These are phyloP conservation scores for Dolichallabes microphthalmus DNA, from an alignment of 2,113 vertebrate genomes.

Conservation along the genomic window DNA sequence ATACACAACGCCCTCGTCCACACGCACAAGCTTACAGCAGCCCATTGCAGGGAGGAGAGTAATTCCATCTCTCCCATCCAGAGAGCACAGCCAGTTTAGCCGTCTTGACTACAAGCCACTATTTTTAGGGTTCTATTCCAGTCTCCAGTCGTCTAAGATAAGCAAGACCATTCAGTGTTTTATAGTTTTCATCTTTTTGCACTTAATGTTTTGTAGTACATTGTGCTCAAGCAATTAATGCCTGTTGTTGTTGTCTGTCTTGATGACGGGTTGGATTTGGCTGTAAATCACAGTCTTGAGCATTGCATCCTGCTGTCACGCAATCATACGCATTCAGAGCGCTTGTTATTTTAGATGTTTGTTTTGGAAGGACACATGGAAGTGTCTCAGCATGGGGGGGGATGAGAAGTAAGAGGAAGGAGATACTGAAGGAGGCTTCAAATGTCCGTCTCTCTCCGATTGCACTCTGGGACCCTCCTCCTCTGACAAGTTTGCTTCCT, in stretches of 20 bases:
- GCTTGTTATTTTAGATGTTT: conserved; percentile 70
- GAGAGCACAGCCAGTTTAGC: not conserved
- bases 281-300: conserved; percentile 52
- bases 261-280: conserved; percentile 45
- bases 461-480: conserved; percentile 53
- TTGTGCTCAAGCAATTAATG: not conserved
- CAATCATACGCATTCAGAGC: conserved; percentile 60
- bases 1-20: not conserved
- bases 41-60: not conserved
- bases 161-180: not conserved
- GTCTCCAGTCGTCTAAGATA: not conserved
- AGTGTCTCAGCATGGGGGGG: conserved; percentile 55
- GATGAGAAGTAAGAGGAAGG: conserved; percentile 34
- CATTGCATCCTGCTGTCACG: conserved; percentile 58
- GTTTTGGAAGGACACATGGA: conserved; percentile 67
- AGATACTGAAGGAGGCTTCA: conserved; percentile 47
- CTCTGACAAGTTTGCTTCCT: conserved; percentile 59
- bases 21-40: not conserved
- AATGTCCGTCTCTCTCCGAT: conserved; percentile 62
- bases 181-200: not conserved
- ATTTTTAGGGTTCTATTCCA: not conserved
- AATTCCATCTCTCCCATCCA: not conserved
- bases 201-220: not conserved
- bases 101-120: not conserved
- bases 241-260: not conserved